phyloP scores from a whole-genome alignment of 2,113 vertebrate species.

The Oenanthe melanoleuca region DNA sequence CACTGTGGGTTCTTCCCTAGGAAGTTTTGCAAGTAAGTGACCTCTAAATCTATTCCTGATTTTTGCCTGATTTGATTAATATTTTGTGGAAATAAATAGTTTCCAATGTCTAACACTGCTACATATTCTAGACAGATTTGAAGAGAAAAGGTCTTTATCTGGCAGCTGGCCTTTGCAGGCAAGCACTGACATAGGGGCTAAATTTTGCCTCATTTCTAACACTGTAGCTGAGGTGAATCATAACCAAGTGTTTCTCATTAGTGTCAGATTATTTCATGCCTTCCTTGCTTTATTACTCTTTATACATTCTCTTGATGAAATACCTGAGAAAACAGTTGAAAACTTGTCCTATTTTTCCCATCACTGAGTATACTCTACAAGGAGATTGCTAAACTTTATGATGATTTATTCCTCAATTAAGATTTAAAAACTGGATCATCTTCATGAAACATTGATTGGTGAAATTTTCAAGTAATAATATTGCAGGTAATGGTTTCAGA shows the following conservation, averaged over 20 bases:
- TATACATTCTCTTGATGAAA: slow-evolving; percentile 40
- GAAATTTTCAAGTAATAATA: not conserved
- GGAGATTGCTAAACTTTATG: not conserved
- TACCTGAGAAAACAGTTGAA: not conserved
- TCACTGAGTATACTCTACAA: slow-evolving; percentile 47
- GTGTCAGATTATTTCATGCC: slow-evolving; percentile 22
- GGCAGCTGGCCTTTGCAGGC: not conserved
- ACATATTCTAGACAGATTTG: not conserved
- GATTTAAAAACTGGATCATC: slow-evolving; percentile 32
- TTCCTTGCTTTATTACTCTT: slow-evolving; percentile 34
- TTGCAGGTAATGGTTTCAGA: not conserved
- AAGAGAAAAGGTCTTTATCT: not conserved
- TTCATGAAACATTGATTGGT: not conserved
- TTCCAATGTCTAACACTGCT: not conserved
- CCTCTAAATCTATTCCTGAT: not conserved
- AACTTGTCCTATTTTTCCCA: not conserved
- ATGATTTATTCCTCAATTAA: slow-evolving; percentile 59
- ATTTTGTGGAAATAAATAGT: not conserved
- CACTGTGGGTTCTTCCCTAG: not conserved
- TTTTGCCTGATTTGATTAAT: not conserved
- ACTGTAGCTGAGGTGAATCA: not conserved
- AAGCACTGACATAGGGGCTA: not conserved
- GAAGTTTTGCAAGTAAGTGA: not conserved
- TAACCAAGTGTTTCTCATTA: not conserved
- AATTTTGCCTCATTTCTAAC: not conserved